Base-by-base conservation (phyloP, 2,113 vertebrate species). In the Daubentonia madagascariensis region DNA sequence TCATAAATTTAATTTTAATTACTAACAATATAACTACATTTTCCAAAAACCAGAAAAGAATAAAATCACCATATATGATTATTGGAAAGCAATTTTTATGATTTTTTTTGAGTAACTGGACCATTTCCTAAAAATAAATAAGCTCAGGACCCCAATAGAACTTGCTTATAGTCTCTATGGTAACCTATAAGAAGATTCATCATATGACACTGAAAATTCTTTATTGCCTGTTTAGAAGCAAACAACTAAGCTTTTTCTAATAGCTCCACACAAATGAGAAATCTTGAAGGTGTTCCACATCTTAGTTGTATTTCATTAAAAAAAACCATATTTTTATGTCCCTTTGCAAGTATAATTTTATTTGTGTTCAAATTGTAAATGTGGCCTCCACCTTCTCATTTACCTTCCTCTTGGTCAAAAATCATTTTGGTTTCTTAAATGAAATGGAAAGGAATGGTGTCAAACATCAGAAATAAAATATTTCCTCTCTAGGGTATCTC, bases 1-100 rank as follows among this genome's bases (percentile, higher is more conserved):
- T 72, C 94, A 52, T 95, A 72, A 91, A 85, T 76, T 78, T 87
- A 70, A 85, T 91, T 95, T 59, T 95, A 87, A 85, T 91, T 94
- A 57, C 5, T 88, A 84, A 91, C 81, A 63, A 50, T 85, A 48
- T 59, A 92, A 79, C 43, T 70, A 85, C 18, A 80, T 79, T 91
- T 97, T 94, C 57, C 68, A 91, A 87, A 88, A 57, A 37, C 30
- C 30, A 23, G 67, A 84, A 94, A 83, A 84, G 68, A 93, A 54
- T 86, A 40, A 88, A 85, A 59, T 89, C 67, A 65, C 5, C 40
- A 63, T 13, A 72, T 30, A 37, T 37, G 10, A 87, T 48, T 57
- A 85, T 6, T 92, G n/a, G 67, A 89, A 86, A 89, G 83, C 6
- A 45, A 63, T 79, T 68, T 32, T 40, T 81, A 28, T 48, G 16